These are phyloP conservation scores for Toxotes chatareus DNA, from an alignment of 2,113 vertebrate species.

Conservation along the genomic window DNA sequence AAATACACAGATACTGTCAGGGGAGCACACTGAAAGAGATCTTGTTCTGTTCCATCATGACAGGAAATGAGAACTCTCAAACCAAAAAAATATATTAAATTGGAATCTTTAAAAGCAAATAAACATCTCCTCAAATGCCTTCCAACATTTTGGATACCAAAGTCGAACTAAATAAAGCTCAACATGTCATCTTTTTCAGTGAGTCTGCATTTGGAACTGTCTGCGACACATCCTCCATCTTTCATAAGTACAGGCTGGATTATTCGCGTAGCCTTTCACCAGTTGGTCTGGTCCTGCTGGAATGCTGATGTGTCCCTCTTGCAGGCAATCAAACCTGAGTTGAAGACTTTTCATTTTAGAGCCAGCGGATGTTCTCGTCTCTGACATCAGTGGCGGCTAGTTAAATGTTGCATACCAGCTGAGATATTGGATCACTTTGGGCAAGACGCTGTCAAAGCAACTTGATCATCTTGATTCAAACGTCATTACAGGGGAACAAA, in stretches of 20 bases:
- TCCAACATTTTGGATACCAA: constrained; percentile 50
- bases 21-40: constrained; percentile 71
- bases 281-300: constrained; percentile 33
- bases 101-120: constrained; percentile 78
- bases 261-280: constrained; percentile 41
- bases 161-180: constrained; percentile 59
- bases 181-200: constrained; percentile 37
- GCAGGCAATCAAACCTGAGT: constrained; percentile 40
- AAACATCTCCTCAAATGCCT: constrained; percentile 71
- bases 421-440: constrained; percentile 30
- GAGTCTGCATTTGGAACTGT: constrained; percentile 34
- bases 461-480: constrained; percentile 17
- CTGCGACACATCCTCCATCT: constrained; percentile 40
- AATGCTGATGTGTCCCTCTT: constrained; percentile 44
- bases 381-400: constrained; percentile 36
- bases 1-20: constrained; percentile 64
- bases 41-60: constrained; percentile 68
- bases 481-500: constrained; percentile 14
- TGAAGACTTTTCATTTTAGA: constrained; percentile 42
- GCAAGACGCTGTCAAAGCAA: constrained; percentile 15
- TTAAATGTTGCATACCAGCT: constrained; percentile 5
- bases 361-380: constrained; percentile 39
- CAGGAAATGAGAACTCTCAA: constrained; percentile 81
- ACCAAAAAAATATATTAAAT: constrained; percentile 72
- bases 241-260: constrained; percentile 40